Conservation (phyloP, 2,113 vertebrate genomes). For the Nycticorax nycticorax region DNA sequence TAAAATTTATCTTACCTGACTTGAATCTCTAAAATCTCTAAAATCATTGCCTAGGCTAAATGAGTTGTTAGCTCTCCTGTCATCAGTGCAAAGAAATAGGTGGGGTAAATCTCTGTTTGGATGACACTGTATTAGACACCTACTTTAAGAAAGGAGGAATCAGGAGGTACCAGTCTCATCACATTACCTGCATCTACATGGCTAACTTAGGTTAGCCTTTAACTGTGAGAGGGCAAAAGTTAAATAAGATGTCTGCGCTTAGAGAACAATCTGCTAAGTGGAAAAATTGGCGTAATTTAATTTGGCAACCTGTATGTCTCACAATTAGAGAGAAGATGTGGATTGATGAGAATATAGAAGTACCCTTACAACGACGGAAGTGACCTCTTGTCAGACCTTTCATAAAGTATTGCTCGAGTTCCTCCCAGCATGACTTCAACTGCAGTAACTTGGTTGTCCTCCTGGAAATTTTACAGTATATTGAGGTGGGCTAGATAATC, state of each 20-base stretch:
- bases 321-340: background rate
- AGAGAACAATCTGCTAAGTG: background rate
- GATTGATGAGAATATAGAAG: background rate
- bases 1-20: background rate
- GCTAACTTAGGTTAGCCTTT: background rate
- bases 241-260: background rate
- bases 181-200: background rate
- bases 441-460: background rate
- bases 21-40: background rate
- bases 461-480: background rate
- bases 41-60: background rate
- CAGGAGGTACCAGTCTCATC: background rate
- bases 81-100: background rate
- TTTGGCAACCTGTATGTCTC: background rate
- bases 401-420: background rate
- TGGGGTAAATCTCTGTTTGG: background rate
- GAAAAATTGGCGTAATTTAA: background rate
- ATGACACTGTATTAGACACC: background rate
- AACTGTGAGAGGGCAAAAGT: background rate
- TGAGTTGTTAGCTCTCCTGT: background rate
- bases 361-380: background rate
- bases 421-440: background rate
- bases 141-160: background rate
- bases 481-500: background rate
- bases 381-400: background rate